Conservation (phyloP, 2,113 vertebrate species). For the Amphilophus citrinellus region DNA sequence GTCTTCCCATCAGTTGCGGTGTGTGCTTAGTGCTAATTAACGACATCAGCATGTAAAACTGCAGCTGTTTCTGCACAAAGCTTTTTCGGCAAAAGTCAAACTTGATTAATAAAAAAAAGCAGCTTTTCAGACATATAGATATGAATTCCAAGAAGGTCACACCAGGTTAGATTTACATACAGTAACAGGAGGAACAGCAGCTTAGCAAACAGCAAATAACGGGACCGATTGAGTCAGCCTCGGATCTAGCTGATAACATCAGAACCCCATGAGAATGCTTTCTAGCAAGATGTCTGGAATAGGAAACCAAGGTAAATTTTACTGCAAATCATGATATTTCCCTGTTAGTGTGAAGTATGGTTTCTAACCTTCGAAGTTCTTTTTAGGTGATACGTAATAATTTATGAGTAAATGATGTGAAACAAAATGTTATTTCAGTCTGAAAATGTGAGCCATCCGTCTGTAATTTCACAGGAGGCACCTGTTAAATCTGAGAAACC, state of each 20-base stretch:
- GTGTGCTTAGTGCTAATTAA: not conserved
- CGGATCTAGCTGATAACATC: not conserved
- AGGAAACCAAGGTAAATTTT: not conserved
- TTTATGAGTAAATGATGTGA: fast-evolving
- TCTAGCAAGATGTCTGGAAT: not conserved
- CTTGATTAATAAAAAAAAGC: not conserved
- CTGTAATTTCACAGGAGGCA: not conserved
- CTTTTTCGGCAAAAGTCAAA: not conserved
- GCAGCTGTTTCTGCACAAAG: not conserved
- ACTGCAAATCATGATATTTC: not conserved
- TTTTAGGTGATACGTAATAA: not conserved
- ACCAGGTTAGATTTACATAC: not conserved
- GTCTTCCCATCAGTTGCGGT: not conserved
- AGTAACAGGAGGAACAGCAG: not conserved
- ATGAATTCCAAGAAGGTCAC: not conserved
- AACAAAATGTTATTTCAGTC: not conserved
- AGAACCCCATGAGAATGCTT: not conserved
- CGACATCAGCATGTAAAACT: not conserved
- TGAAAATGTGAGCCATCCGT: not conserved
- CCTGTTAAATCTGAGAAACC: not conserved
- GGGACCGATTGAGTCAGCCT: not conserved
- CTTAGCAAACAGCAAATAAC: not conserved
- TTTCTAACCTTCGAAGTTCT: not conserved
- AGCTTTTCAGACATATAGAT: not conserved
- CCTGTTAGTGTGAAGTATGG: not conserved